Conservation (phyloP, 2,113 vertebrate species). For the Canis aureus region DNA sequence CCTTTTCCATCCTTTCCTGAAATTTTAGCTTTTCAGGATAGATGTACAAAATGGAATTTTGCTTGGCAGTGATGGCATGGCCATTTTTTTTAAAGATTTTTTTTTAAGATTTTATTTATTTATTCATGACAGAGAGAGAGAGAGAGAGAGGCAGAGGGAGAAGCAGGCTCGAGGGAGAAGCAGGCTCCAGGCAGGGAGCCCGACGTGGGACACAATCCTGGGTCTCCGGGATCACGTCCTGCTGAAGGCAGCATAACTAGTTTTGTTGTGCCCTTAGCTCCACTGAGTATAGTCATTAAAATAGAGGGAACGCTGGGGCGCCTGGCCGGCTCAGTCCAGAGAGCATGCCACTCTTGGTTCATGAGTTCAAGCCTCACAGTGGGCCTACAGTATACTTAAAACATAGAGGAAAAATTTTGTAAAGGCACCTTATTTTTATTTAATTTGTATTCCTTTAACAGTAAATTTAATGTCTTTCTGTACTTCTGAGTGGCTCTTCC, state of each 20-base stretch:
- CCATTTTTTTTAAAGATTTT: background rate
- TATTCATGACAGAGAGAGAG: too few relatives aligned
- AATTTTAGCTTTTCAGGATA: background rate
- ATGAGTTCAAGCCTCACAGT: background rate
- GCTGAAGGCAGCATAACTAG: background rate
- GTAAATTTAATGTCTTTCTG: background rate
- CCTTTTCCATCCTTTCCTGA: background rate
- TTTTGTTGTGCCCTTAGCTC: background rate
- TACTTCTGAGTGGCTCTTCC: background rate
- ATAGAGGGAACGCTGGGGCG: background rate
- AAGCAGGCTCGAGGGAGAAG: too few relatives aligned
- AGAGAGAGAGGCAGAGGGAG: too few relatives aligned
- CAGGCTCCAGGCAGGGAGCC: too few relatives aligned
- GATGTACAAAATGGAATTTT: slow-evolving; percentile 1
- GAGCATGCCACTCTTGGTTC: background rate
- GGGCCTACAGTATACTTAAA: background rate
- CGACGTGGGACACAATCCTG: too few relatives aligned
- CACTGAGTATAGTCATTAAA: background rate
- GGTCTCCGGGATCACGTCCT: too few relatives aligned
- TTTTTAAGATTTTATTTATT: too few relatives aligned
- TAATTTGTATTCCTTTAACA: slow-evolving; percentile 9
- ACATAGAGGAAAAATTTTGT: background rate
- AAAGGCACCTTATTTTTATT: background rate
- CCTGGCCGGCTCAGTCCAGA: background rate
- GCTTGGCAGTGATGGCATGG: background rate